A percentile compares a stretch with the other conserved stretches of the same genome.
Conservation (phyloP, 2,797 vertebrate species). For the Acridotheres tristis region DNA sequence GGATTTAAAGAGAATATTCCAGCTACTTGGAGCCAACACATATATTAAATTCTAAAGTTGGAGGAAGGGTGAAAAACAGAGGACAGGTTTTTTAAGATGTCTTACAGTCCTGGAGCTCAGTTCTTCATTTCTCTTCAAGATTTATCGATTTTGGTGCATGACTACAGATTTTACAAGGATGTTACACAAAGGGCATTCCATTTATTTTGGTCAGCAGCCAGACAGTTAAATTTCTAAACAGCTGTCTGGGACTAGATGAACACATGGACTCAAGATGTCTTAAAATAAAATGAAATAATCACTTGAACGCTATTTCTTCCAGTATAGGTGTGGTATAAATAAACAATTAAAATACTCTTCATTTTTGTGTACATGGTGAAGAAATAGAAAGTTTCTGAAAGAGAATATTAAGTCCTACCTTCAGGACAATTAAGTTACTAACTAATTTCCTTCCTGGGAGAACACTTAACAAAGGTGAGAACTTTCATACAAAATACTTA, state of each 20-base stretch:
- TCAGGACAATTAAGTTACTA: background rate
- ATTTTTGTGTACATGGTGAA: background rate
- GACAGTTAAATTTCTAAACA: constrained; percentile 43
- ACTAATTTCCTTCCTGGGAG: background rate
- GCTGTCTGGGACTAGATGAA: constrained; percentile 23
- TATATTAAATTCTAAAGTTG: constrained; percentile 35
- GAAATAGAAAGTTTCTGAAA: background rate
- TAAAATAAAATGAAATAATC: background rate
- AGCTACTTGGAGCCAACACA: constrained; percentile 27
- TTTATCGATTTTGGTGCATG: constrained; percentile 27
- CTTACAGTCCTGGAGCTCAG: background rate
- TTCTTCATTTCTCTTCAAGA: constrained; percentile 38
- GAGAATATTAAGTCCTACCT: background rate
- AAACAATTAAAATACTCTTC: background rate
- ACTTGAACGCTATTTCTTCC: background rate
- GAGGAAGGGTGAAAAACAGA: constrained; percentile 3
- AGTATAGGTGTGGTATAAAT: background rate
- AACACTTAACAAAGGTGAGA: background rate
- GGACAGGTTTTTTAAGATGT: background rate
- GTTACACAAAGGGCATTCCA: constrained; percentile 33
- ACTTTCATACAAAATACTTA: background rate
- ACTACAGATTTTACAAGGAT: constrained; percentile 34
- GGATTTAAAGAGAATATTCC: constrained; percentile 24
- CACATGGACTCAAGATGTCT: constrained; percentile 34
- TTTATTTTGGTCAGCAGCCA: constrained; percentile 51